A percentile compares a stretch with the other conserved stretches of the same genome.
Conservation (phyloP, 2,113 vertebrate genomes). For the Psammodynastes pulverulentus region DNA sequence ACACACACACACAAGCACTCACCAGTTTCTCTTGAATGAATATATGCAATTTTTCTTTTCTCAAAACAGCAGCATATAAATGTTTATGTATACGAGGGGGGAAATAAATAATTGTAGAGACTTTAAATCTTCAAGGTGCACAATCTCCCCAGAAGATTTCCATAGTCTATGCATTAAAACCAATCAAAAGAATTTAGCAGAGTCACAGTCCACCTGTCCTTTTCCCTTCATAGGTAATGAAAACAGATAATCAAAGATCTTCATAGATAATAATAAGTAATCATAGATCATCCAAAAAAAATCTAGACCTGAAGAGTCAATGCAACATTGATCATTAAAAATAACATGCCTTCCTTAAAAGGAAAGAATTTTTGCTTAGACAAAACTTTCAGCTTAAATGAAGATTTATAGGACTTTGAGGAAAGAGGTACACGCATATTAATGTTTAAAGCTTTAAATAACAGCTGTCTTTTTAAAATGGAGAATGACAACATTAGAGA, state of each 20-base stretch:
- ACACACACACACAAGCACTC: no score
- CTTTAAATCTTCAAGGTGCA: background rate
- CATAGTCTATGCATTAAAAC: background rate
- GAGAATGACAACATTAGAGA: background rate
- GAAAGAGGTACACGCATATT: background rate
- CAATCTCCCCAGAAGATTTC: background rate
- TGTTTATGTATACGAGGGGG: background rate
- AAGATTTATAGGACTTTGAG: background rate
- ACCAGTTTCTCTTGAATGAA: background rate
- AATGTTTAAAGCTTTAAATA: background rate
- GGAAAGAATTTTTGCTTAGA: background rate
- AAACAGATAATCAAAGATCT: background rate
- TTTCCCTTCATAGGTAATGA: background rate
- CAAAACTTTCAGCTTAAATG: background rate
- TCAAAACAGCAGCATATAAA: background rate
- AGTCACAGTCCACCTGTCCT: background rate
- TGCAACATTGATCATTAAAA: background rate
- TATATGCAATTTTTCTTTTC: background rate
- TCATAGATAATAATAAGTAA: background rate
- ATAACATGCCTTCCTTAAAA: background rate
- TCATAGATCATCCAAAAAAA: background rate
- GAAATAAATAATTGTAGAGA: background rate
- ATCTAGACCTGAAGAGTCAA: background rate
- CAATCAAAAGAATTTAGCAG: background rate
- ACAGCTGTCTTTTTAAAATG: background rate